These are phyloP conservation scores for Urocolius indicus DNA, from an alignment of 2,113 vertebrate genomes.

Conservation along the genomic window DNA sequence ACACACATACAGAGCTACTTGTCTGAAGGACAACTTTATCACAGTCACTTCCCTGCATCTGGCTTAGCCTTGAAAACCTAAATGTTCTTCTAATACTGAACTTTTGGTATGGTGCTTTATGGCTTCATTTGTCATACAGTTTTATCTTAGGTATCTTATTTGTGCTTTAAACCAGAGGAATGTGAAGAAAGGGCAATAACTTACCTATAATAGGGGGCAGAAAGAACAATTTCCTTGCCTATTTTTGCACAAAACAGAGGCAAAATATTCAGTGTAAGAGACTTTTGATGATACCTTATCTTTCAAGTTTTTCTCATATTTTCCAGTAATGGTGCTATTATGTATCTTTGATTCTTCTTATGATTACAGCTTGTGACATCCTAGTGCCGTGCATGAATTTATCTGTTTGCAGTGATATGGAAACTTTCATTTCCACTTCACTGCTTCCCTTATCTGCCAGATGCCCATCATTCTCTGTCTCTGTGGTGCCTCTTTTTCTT, in stretches of 20 bases:
- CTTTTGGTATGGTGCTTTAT: slow-evolving; percentile 24
- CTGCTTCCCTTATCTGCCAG: slow-evolving; percentile 35
- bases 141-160: slow-evolving; percentile 39
- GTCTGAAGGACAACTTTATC: background rate
- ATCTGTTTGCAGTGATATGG: slow-evolving; percentile 44
- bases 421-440: slow-evolving; percentile 55
- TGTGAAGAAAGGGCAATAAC: background rate
- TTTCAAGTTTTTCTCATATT: slow-evolving; percentile 48
- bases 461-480: slow-evolving; percentile 43
- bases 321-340: slow-evolving; percentile 16
- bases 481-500: background rate
- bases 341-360: slow-evolving; percentile 50
- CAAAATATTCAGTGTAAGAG: slow-evolving; percentile 30
- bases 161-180: slow-evolving; percentile 42
- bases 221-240: slow-evolving; percentile 26
- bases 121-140: slow-evolving; percentile 60
- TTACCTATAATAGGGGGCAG: background rate
- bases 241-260: slow-evolving; percentile 19
- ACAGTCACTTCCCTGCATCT: slow-evolving; percentile 7
- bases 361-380: slow-evolving; percentile 52
- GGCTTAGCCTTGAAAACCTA: background rate
- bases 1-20: background rate
- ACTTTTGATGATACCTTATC: slow-evolving; percentile 35
- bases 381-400: slow-evolving; percentile 16
- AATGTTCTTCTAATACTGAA: background rate